Evolutionary conservation across 2,888 invertebrate species (phyloP), one percentile per base, ranked within the genome.

Genomic region (Anoplius nigerrimus): DNA sequence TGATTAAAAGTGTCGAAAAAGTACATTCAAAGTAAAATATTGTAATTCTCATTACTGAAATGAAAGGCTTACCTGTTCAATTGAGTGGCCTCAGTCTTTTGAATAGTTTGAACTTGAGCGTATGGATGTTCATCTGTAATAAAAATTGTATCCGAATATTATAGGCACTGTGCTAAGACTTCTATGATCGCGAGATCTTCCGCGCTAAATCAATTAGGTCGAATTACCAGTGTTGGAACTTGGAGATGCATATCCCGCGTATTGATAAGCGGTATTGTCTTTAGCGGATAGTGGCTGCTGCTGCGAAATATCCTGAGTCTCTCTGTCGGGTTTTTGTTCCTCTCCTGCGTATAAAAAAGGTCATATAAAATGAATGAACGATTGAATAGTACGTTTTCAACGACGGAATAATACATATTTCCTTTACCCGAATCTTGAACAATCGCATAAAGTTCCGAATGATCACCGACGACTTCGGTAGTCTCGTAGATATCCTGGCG

Each of bases 391-490:
- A 22, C 1, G 21, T 42, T 0, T 22, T 45, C 8, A 21, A 24
- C 27, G 15, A 59, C 16, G 43, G 45, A 58, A 5, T 46, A 18
- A 42, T 8, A 53, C 20, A 21, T 20, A 48, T 13, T 22, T 59
- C 24, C 18, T 22, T 83, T 87, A 78, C 90, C 88, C 87, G 91
- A 90, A 76, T 92, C 92, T 58, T 93, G 93, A 16, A 96, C 95
- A 5, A 96, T 96, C 45, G 96, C 96, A 87, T 96, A 96, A 71
- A 96, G 91, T 85, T 96, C 96, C 0, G 95, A 96, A 56, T 95
- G 95, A 88, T 96, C 96, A 2, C 93, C 93, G 72, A 80, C 84
- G 69, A 81, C 84, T 83, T 81, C 88, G 54, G 82, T 86, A 53
- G 81, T 88, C 83, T 87, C 89, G 68, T 89, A 89, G 71, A 88